phyloP scores from a whole-genome alignment of 2,797 vertebrate genomes.

The Danio jaintianensis region DNA sequence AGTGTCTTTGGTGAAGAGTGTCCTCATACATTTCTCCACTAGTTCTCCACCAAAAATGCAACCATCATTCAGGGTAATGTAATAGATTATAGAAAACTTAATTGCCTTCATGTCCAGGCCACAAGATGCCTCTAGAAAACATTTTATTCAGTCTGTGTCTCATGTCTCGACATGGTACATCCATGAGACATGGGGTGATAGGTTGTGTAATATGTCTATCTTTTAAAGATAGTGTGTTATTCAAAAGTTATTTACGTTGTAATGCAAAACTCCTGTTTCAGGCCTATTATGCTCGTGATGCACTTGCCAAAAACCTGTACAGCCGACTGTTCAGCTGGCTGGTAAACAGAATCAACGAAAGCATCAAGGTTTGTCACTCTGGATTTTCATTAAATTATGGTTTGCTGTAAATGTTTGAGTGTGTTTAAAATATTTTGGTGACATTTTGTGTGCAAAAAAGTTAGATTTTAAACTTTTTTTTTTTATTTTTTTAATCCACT shows the following conservation, averaged over 20 bases:
- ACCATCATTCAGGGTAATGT: slow-evolving; percentile 32
- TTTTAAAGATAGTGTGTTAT: neutral
- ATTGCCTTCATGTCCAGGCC: neutral
- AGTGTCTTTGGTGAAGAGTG: neutral
- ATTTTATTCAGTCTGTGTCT: neutral
- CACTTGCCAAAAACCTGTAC: slow-evolving; percentile 97
- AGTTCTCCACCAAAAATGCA: neutral
- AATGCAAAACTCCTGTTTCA: slow-evolving; percentile 66
- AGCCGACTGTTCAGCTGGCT: slow-evolving; percentile 96
- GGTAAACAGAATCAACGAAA: slow-evolving; percentile 96
- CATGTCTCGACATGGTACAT: neutral
- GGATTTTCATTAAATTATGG: slow-evolving; percentile 14
- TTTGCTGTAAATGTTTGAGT: neutral
- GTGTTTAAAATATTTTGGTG: too few relatives aligned
- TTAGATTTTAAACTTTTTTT: too few relatives aligned
- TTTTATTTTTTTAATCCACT: slow-evolving; percentile 50
- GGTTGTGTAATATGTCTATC: neutral
- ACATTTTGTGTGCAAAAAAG: neutral
- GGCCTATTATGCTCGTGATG: slow-evolving; percentile 98
- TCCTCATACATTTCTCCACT: slow-evolving; percentile 19
- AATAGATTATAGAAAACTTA: slow-evolving; percentile 43
- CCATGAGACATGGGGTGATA: too few relatives aligned
- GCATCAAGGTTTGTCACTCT: slow-evolving; percentile 88
- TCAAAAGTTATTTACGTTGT: neutral
- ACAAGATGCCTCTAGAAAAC: slow-evolving; percentile 31